phyloP scores from a whole-genome alignment of 2,113 vertebrate species.

The Talpa occidentalis region DNA sequence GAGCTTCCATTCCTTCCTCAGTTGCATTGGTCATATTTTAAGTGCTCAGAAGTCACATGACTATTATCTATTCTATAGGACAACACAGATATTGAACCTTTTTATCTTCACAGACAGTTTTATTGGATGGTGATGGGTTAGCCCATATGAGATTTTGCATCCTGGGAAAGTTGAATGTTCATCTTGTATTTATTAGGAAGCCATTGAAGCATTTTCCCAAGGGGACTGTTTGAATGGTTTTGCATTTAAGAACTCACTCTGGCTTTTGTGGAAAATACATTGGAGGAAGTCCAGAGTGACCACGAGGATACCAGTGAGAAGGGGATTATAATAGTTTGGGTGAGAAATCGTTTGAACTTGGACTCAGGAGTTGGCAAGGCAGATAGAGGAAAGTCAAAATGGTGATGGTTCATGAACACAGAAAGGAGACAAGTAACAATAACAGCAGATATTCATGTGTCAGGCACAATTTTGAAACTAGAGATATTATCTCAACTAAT shows the following conservation, averaged over 20 bases:
- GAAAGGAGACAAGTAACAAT: background rate
- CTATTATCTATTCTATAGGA: background rate
- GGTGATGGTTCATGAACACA: background rate
- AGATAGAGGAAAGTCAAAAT: background rate
- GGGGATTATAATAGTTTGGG: background rate
- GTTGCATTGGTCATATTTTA: background rate
- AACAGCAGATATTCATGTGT: background rate
- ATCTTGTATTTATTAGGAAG: background rate
- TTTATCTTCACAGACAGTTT: background rate
- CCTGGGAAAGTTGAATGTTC: background rate
- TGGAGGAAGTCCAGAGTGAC: background rate
- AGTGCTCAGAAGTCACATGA: background rate
- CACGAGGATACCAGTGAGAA: background rate
- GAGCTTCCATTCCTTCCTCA: background rate
- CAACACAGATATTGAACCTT: background rate
- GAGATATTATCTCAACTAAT: background rate
- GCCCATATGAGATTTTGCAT: background rate
- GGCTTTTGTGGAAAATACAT: background rate
- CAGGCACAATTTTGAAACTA: background rate
- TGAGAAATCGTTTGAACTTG: background rate
- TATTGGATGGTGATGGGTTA: background rate
- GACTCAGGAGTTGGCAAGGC: background rate
- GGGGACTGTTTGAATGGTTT: background rate
- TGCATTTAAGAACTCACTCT: background rate
- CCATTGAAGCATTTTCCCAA: background rate